Evolutionary conservation across 35 echinoderm and acorn worm genomes (phyloP).

Genomic region (Apostichopus japonicus): DNA sequence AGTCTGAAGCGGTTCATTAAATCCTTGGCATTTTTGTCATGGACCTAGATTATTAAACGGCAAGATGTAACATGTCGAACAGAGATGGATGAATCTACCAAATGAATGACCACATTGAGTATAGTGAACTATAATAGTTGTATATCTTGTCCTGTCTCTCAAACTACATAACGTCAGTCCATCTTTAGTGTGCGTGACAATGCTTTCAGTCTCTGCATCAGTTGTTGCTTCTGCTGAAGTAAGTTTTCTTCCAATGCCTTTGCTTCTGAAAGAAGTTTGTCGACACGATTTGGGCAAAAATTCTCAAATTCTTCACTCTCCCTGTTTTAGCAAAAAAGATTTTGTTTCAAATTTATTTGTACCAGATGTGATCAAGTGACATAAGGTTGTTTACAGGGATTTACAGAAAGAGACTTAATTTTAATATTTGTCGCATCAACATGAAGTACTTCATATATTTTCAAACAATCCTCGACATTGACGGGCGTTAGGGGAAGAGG

Average conservation of each 20-base stretch:
- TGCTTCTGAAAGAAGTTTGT: conserved; percentile 59
- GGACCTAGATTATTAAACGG: too few species aligned
- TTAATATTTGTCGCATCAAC: too few species aligned
- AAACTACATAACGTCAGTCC: not conserved
- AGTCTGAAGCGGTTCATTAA: too few species aligned
- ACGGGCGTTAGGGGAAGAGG: too few species aligned
- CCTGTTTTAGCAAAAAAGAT: conserved; percentile 18
- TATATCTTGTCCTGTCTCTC: too few species aligned
- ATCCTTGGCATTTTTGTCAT: too few species aligned
- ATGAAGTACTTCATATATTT: too few species aligned
- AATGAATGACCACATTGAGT: too few species aligned
- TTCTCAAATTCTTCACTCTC: conserved; percentile 63
- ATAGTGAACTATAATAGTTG: too few species aligned
- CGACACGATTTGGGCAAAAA: conserved; percentile 55
- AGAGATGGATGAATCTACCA: too few species aligned
- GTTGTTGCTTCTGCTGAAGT: conserved; percentile 54
- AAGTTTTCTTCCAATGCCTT: conserved; percentile 60
- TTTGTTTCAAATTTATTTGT: not conserved
- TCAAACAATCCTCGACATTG: too few species aligned
- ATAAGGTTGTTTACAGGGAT: not conserved
- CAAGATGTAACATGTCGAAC: too few species aligned
- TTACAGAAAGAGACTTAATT: not conserved
- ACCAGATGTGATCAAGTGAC: not conserved
- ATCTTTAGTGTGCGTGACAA: conserved; percentile 47
- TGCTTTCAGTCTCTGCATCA: conserved; percentile 43